Evolutionary conservation across 2,113 vertebrate species (phyloP).

Genomic region (Pangasianodon gigas): DNA sequence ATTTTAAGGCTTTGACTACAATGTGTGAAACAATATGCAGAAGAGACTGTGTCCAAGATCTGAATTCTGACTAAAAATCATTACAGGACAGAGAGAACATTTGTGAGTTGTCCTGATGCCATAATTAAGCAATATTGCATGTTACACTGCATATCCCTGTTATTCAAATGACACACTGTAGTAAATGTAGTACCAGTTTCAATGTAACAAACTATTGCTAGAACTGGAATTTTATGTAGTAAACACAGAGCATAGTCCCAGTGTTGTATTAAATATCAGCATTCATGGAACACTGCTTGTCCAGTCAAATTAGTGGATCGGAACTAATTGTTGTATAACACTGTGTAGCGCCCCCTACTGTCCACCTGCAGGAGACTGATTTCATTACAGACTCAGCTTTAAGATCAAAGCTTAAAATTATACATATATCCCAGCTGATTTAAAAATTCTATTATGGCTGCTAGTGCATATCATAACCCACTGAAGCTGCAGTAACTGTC

Average conservation of each 20-base stretch:
- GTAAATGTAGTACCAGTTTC: background rate
- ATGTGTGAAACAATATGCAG: background rate
- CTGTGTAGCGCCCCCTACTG: slow-evolving; percentile 36
- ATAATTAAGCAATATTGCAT: background rate
- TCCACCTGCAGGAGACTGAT: background rate
- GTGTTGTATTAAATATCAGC: background rate
- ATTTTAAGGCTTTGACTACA: background rate
- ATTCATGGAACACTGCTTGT: background rate
- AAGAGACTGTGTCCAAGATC: background rate
- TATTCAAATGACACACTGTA: too few relatives aligned
- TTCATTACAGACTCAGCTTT: background rate
- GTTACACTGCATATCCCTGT: background rate
- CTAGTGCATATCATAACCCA: slow-evolving; percentile 2
- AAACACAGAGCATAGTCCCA: background rate
- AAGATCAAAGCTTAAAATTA: background rate
- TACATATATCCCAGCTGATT: background rate
- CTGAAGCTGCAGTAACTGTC: slow-evolving; percentile 11
- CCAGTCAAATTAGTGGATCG: background rate
- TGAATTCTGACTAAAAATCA: background rate
- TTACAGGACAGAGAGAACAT: background rate
- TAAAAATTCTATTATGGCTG: background rate
- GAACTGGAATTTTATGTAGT: background rate
- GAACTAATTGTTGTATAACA: background rate
- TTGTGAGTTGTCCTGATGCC: background rate
- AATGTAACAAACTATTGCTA: background rate